Conservation (phyloP, 2,113 vertebrate genomes). For the Chitala chitala region DNA sequence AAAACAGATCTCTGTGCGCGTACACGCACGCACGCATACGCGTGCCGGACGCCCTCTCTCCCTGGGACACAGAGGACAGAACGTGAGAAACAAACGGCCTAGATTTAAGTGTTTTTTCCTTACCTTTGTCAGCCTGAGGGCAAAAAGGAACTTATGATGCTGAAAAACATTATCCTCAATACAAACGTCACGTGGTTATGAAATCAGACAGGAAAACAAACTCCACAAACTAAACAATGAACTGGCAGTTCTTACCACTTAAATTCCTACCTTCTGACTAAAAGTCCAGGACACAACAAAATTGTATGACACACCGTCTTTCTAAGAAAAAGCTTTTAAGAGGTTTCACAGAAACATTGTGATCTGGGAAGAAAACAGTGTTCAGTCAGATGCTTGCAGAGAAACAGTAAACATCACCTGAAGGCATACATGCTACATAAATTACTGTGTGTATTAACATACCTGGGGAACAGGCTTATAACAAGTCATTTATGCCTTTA, state of each 20-base stretch:
- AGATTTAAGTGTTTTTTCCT: too few species aligned
- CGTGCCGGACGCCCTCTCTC: too few species aligned
- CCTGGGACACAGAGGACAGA: too few species aligned
- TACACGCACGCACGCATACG: too few species aligned
- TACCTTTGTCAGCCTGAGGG: not conserved
- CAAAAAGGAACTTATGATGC: not conserved
- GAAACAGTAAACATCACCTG: too few species aligned
- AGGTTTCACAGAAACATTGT: conserved; percentile 36
- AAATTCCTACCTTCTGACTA: conserved; percentile 38
- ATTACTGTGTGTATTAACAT: too few species aligned
- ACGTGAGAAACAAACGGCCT: too few species aligned
- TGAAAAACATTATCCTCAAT: not conserved
- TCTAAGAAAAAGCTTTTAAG: conserved; percentile 27
- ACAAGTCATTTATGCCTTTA: too few species aligned
- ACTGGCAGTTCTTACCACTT: not conserved
- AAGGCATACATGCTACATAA: too few species aligned
- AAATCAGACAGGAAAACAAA: not conserved
- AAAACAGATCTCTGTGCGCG: too few species aligned
- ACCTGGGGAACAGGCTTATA: too few species aligned
- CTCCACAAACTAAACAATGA: not conserved
- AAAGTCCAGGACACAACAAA: conserved; percentile 3
- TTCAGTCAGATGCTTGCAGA: too few species aligned
- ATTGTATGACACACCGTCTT: conserved; percentile 7
- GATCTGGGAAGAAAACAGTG: not conserved
- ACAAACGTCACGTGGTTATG: not conserved